A percentile compares a stretch with the other conserved stretches of the same genome.
These are phyloP conservation scores for Acanthosepion lycidas DNA, from an alignment of 2,888 invertebrate genomes.

Conservation along the genomic window DNA sequence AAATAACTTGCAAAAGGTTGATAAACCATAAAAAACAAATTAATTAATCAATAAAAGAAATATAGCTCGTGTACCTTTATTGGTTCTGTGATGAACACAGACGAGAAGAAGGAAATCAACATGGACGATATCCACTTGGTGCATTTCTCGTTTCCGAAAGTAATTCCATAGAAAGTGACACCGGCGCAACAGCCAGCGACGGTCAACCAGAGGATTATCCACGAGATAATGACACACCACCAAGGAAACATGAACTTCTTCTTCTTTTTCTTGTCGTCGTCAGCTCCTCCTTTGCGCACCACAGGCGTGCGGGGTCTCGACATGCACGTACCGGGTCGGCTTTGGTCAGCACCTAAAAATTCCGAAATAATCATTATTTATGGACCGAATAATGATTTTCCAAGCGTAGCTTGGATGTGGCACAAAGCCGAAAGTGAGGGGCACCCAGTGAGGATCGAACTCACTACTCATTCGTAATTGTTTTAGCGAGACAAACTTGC, in stretches of 20 bases:
- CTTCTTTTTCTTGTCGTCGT: conserved; percentile 54
- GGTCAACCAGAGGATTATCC: conserved; percentile 74
- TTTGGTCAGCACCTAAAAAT: neutral
- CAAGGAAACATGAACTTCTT: conserved; percentile 70
- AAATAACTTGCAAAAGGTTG: too few relatives aligned
- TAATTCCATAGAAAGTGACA: conserved; percentile 76
- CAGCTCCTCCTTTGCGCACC: conserved; percentile 7
- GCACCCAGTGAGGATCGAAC: too few relatives aligned
- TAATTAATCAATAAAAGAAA: too few relatives aligned
- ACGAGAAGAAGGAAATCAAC: conserved; percentile 75
- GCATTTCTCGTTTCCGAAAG: conserved; percentile 76
- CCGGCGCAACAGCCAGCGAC: conserved; percentile 74
- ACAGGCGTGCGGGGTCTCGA: conserved; percentile 58
- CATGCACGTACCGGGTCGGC: conserved; percentile 54
- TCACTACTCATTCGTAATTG: too few relatives aligned
- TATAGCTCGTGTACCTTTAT: conserved; percentile 72
- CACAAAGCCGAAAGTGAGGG: too few relatives aligned
- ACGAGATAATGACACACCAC: conserved; percentile 74
- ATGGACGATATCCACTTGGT: conserved; percentile 77
- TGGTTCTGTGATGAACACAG: conserved; percentile 76
- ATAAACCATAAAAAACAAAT: too few relatives aligned
- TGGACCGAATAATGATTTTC: too few relatives aligned
- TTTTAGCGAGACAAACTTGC: too few relatives aligned
- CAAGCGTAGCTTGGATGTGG: too few relatives aligned
- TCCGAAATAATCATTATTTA: neutral